These are phyloP conservation scores for Psittacula derbiana DNA, from an alignment of 2,797 vertebrate species.

Conservation along the genomic window DNA sequence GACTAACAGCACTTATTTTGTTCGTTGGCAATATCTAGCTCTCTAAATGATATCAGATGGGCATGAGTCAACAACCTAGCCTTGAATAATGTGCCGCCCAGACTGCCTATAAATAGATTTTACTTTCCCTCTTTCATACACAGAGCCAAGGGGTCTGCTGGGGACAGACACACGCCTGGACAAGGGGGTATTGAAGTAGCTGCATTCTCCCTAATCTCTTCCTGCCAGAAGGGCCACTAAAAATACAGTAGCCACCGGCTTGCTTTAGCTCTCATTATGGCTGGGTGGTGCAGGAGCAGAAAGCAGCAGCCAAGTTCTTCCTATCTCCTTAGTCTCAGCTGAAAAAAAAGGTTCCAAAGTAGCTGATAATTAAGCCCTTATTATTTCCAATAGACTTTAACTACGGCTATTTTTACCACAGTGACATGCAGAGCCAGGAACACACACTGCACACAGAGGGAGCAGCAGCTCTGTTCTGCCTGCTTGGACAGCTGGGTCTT, in stretches of 20 bases:
- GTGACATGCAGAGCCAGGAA: neutral
- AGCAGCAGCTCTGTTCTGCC: neutral
- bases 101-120: slow-evolving; percentile 36
- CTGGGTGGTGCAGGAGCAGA: neutral
- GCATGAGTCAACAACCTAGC: slow-evolving; percentile 39
- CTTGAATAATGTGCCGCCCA: neutral
- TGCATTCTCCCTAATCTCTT: neutral
- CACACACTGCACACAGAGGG: neutral
- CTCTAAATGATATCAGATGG: slow-evolving; percentile 41
- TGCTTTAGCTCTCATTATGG: neutral
- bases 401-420: neutral
- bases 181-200: neutral
- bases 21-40: neutral
- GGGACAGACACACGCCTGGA: neutral
- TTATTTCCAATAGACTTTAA: neutral
- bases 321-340: neutral
- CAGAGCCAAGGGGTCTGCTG: neutral
- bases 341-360: neutral
- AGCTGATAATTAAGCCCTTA: slow-evolving; percentile 25
- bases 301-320: slow-evolving; percentile 16
- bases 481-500: neutral
- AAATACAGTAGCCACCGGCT: neutral
- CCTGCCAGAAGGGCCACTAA: neutral
- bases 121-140: neutral
- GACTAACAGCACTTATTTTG: neutral